Evolutionary conservation across 2,888 invertebrate species (phyloP), one percentile per base, ranked within the genome.

Genomic region (Netelia virgata): DNA sequence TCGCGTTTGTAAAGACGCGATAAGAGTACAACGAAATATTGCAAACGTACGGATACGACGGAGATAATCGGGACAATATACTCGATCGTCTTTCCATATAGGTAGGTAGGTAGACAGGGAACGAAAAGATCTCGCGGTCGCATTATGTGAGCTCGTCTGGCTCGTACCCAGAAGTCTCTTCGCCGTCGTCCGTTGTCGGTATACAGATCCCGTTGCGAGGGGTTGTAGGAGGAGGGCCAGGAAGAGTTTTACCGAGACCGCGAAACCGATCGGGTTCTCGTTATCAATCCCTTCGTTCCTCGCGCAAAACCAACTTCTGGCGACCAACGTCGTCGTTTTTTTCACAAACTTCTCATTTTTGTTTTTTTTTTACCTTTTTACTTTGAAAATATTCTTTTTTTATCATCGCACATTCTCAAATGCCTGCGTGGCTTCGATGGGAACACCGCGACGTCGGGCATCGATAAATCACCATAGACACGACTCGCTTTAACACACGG

Each of bases 211-310:
- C 36, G 36, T 5, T 36, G 36, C 36, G 36, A 36, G 36, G 36
- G 36, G 36, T 36, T 36, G 57, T 10, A 16, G 41, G 16, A 53
- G 18, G 55, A 41, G 57, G 47, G 69, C 14, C 28, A 68, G 66
- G 23, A 68, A 78, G 82, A 76, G 75, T 75, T 70, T 75, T 75
- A 68, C 69, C 64, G 57, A 79, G 78, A 74, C 82, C 80, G 82
- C 81, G 75, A 83, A 86, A 82, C 85, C 78, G 85, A 86, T 86
- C 83, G 79, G 83, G 76, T 85, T 79, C 86, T 86, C 82, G 85
- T 86, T 86, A 86, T 83, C 85, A 85, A 82, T 83, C 78, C 85
- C 72, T 73, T 69, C 72, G 70, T 69, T 78, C 83, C 74, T 59
- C 70, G 53, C 41, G 72, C 53, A 73, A 85, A 85, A 76, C 72